A percentile compares a stretch with the other conserved stretches of the same genome.
phyloP scores from a whole-genome alignment of 2,797 vertebrate genomes.

The Gobionotothen gibberifrons region DNA sequence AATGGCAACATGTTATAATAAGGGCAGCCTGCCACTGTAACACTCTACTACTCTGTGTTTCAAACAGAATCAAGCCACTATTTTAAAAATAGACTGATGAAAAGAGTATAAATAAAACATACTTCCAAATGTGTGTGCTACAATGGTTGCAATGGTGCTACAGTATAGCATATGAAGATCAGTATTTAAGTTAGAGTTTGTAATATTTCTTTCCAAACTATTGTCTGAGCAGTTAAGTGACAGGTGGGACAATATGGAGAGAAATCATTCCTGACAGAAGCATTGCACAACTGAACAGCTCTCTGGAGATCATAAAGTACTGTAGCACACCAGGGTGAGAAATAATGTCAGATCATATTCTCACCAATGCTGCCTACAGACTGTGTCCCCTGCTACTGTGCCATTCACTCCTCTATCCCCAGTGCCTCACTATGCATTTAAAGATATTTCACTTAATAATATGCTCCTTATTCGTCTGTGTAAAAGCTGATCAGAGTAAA shows the following conservation, averaged over 20 bases:
- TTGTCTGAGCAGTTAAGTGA: conserved; percentile 2
- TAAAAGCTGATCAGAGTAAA: conserved; percentile 49
- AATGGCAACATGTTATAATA: no score
- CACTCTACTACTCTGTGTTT: no score
- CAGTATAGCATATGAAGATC: neutral
- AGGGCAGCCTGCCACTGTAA: no score
- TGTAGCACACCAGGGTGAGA: conserved; percentile 18
- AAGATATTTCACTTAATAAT: conserved; percentile 37
- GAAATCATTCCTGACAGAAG: conserved; percentile 13
- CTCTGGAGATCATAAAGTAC: conserved; percentile 33
- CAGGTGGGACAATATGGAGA: conserved; percentile 15
- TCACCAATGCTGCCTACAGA: conserved; percentile 29
- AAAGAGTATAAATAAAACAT: neutral
- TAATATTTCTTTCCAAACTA: conserved; percentile 1
- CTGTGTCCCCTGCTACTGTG: conserved; percentile 13
- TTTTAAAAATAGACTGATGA: conserved; percentile 1
- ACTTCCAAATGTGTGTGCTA: neutral
- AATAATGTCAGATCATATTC: conserved; percentile 15
- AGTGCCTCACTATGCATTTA: conserved; percentile 34
- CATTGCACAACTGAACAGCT: conserved; percentile 8
- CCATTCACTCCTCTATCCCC: conserved; percentile 20
- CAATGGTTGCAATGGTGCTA: neutral
- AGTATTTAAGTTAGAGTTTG: neutral
- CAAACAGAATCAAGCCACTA: neutral
- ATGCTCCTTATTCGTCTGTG: conserved; percentile 14